Evolutionary conservation across 2,113 vertebrate species (phyloP).

Genomic region (Dromiciops gliroides): DNA sequence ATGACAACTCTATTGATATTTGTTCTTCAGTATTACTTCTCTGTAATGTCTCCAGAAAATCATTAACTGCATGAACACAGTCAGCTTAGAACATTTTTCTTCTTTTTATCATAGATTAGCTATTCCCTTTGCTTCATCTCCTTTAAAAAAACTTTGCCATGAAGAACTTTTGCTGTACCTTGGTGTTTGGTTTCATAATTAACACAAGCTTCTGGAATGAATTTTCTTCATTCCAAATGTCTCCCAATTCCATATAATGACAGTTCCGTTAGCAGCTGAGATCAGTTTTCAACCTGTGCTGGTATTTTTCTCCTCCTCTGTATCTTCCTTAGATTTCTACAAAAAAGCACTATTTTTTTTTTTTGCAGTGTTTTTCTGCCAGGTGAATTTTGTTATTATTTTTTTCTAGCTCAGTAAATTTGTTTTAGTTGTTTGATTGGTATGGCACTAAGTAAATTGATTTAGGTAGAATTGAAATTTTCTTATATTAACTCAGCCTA

Average conservation of each 20-base stretch:
- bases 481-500: too few relatives aligned
- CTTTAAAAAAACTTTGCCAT: neutral
- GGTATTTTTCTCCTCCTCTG: neutral
- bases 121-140: conserved; percentile 65
- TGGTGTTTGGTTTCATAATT: neutral
- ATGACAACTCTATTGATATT: conserved; percentile 43
- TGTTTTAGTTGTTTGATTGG: too few relatives aligned
- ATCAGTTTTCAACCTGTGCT: neutral
- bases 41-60: conserved; percentile 72
- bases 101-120: conserved; percentile 46
- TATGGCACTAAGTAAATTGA: too few relatives aligned
- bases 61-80: conserved; percentile 65
- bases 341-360: neutral
- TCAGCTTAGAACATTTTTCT: conserved; percentile 55
- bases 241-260: neutral
- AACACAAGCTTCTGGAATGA: neutral
- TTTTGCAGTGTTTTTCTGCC: too few relatives aligned
- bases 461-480: too few relatives aligned
- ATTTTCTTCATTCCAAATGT: conserved; percentile 24
- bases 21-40: conserved; percentile 77
- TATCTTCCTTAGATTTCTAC: neutral
- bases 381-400: too few relatives aligned
- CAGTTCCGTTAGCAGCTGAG: neutral
- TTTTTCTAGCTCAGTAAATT: too few relatives aligned
- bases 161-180: neutral